Conservation (phyloP, 2,888 invertebrate genomes). For the Ganaspis brasiliensis region DNA sequence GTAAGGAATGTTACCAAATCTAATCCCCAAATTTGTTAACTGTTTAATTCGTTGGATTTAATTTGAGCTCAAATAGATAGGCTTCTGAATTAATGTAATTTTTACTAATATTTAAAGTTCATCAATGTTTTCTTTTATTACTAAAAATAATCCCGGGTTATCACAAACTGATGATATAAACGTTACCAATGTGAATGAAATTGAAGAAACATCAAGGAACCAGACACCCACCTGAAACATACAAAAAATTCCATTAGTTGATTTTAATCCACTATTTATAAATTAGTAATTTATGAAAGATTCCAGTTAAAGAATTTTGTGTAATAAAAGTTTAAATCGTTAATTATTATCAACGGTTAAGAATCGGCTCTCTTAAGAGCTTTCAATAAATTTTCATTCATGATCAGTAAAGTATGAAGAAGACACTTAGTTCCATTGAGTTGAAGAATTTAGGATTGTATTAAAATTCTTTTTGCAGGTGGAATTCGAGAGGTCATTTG, state of each 20-base stretch:
- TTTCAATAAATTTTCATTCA: constrained; percentile 13
- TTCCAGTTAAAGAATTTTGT: not conserved
- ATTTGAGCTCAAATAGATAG: no score
- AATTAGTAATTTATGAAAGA: not conserved
- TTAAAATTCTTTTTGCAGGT: not conserved
- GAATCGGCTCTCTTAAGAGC: not conserved
- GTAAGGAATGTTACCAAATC: no score
- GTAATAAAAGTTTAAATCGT: not conserved
- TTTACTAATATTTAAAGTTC: no score
- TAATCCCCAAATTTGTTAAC: no score
- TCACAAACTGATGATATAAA: no score
- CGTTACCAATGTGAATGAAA: no score
- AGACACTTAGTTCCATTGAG: constrained; percentile 5
- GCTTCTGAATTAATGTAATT: no score
- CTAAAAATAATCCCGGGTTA: no score
- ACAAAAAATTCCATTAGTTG: not conserved
- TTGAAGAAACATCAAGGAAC: no score
- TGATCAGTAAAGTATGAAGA: constrained; percentile 20
- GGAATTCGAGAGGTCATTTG: constrained; percentile 18
- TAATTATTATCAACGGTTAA: constrained; percentile 10
- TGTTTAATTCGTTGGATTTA: no score
- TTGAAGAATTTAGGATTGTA: not conserved
- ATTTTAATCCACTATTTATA: not conserved
- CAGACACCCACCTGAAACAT: not conserved
- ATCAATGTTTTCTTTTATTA: no score